Base-by-base conservation (phyloP, 1,140 invertebrate species). In the Carposina sasakii region DNA sequence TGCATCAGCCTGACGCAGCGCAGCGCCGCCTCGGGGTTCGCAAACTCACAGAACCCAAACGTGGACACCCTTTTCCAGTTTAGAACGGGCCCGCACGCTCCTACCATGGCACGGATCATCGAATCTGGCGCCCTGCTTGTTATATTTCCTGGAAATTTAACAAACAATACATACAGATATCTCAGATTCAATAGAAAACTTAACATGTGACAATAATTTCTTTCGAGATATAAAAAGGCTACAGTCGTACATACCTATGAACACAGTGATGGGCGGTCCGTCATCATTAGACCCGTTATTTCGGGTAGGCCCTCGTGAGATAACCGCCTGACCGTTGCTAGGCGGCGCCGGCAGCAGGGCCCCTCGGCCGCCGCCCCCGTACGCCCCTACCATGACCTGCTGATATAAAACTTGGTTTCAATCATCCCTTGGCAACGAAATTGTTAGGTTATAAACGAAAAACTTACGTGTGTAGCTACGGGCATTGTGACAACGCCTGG, bases 11-110 rank as follows among this genome's bases (percentile, higher is more conserved):
- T 86, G 46, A 99, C 96, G 60, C 97, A 97, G 60, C 97, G 88
- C 44, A 99, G 87, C 19, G 97, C 98, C 1, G 96, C 94, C 86
- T 98, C 96, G 15, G 97, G 97, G 48, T 95, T 93, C 90, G 94
- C 88, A 92, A 65, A 88, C 86, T 99, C 98, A 87, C 98, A 99
- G 86, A 99, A 99, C 17, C 98, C 98, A 87, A 99, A 99, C 8
- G 95, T 97, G 79, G 98, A 96, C 6, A 99, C 96, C 59, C 98
- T 88, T 81, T 99, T 99, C 98, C 98, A 99, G 61, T 93, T 96
- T 1, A 96, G 85, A 17, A 99, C 96, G 57, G 94, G 91, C 1
- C 98, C 98, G 88, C 97, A 96, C 15, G 93, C 90, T 33, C 90
- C 91, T 37, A 99, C 86, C 67, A 99, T 93, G 65, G 96, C 93